A percentile compares a stretch with the other conserved stretches of the same genome.
Conservation (phyloP, 2,888 invertebrate species). For the Coelogynopora nodosa region DNA sequence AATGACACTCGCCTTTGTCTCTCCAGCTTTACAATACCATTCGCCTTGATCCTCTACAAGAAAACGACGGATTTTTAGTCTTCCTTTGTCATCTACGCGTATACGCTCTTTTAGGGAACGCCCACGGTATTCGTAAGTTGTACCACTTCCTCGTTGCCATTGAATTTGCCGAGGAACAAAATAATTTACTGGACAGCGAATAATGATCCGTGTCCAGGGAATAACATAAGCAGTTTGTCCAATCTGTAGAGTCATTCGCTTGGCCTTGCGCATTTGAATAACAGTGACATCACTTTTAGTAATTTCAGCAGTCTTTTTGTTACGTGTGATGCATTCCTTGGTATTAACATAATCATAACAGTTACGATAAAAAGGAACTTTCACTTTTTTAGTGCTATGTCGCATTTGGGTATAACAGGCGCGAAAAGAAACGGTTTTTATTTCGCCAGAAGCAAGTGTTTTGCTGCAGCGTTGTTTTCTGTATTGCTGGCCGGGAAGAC, state of each 20-base stretch:
- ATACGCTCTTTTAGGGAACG: conserved; percentile 6
- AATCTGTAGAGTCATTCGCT: conserved; percentile 9
- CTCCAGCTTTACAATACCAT: conserved; percentile 39
- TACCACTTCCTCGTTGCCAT: conserved; percentile 9
- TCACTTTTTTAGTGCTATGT: neutral
- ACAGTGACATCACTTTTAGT: conserved; percentile 26
- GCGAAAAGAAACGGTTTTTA: neutral
- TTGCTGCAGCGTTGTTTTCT: neutral
- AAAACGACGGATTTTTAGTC: conserved; percentile 34
- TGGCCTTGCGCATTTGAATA: conserved; percentile 36
- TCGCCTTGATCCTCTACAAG: conserved; percentile 32
- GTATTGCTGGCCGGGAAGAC: conserved; percentile 6
- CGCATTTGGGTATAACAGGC: neutral
- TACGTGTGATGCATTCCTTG: conserved; percentile 25
- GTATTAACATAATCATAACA: conserved; percentile 36
- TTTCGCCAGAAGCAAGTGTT: neutral
- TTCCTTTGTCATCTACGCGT: conserved; percentile 37
- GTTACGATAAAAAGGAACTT: neutral
- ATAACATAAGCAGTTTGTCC: conserved; percentile 40
- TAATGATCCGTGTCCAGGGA: conserved; percentile 30
- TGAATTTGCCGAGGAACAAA: conserved; percentile 21
- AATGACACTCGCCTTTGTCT: conserved; percentile 10
- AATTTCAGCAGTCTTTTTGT: conserved; percentile 20
- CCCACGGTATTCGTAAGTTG: neutral
- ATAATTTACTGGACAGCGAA: conserved; percentile 39